phyloP scores from a whole-genome alignment of 2,797 vertebrate species.

The Corythornis leucogaster region DNA sequence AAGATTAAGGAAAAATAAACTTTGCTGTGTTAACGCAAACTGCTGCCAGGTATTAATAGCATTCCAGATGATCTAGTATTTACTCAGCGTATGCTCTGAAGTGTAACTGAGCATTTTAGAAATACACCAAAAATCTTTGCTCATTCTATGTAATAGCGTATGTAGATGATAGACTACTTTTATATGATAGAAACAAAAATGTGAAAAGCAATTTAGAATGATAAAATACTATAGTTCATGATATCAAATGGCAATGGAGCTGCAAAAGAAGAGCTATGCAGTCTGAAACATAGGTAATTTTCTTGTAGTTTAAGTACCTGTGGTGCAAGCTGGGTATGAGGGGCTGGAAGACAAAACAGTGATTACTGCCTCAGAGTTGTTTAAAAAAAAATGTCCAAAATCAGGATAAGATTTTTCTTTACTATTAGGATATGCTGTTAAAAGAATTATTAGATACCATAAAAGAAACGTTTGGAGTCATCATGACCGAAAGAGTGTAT shows the following conservation, averaged over 20 bases:
- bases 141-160: neutral
- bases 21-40: neutral
- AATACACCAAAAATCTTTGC: neutral
- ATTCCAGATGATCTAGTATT: neutral
- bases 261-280: neutral
- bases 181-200: neutral
- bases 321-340: neutral
- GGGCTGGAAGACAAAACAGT: neutral
- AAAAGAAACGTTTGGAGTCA: neutral
- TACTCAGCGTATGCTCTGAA: neutral
- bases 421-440: neutral
- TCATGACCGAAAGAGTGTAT: neutral
- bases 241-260: neutral
- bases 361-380: neutral
- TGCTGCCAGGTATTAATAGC: neutral
- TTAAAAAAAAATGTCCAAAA: neutral
- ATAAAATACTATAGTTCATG: neutral
- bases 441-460: neutral
- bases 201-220: neutral
- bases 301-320: neutral
- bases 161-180: neutral
- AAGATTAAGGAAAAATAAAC: constrained; percentile 21
- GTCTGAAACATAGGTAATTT: neutral
- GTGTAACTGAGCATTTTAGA: neutral
- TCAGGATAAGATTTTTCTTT: neutral